Conservation (phyloP, 2,113 vertebrate species). For the Orycteropus afer region DNA sequence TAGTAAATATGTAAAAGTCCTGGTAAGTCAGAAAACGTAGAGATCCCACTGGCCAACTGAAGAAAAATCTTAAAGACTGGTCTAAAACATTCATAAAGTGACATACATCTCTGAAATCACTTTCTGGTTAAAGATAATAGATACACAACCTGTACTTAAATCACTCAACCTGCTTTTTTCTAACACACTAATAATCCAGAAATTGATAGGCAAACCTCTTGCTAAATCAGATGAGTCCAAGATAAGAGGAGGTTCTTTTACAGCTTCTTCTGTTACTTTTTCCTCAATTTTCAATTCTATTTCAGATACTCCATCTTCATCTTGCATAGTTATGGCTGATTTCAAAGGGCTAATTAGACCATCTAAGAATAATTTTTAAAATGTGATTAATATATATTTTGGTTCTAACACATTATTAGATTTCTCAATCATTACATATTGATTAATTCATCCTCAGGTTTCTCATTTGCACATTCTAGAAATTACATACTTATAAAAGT, state of each 20-base stretch:
- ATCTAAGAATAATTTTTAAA: slow-evolving; percentile 73
- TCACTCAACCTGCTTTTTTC: neutral
- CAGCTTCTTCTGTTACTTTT: slow-evolving; percentile 56
- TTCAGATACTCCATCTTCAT: slow-evolving; percentile 44
- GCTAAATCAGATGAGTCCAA: slow-evolving; percentile 78
- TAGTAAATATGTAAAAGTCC: slow-evolving; percentile 14
- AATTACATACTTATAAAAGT: neutral
- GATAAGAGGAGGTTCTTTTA: slow-evolving; percentile 67
- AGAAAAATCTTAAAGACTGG: neutral
- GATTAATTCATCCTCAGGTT: slow-evolving; percentile 16
- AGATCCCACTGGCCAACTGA: neutral
- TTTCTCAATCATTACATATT: neutral
- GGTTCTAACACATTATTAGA: neutral
- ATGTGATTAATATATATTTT: neutral
- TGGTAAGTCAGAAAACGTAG: slow-evolving; percentile 1
- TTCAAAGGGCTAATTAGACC: slow-evolving; percentile 57
- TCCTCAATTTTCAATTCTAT: slow-evolving; percentile 72
- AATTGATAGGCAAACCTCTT: slow-evolving; percentile 77
- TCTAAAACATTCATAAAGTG: slow-evolving; percentile 17
- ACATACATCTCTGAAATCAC: slow-evolving; percentile 3
- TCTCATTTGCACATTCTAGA: neutral
- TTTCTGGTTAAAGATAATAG: slow-evolving; percentile 34
- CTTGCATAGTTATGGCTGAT: slow-evolving; percentile 42
- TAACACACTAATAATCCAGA: neutral
- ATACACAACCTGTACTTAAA: neutral